Percentiles rank a stretch among this genome's conserved stretches.
Conservation (phyloP, 2,797 vertebrate species). For the Argentina silus region DNA sequence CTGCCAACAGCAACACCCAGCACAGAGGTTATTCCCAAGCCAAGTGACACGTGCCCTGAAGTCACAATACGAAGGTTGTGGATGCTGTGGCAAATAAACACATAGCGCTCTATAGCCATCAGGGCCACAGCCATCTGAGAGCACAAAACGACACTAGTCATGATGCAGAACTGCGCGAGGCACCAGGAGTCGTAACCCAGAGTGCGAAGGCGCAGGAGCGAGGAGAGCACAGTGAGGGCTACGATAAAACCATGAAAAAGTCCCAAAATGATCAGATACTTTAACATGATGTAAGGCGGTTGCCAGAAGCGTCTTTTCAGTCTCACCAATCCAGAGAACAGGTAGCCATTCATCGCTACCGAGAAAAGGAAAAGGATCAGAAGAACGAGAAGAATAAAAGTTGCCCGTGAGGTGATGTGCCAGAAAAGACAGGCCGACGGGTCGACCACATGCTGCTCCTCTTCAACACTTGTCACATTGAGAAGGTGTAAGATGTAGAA, state of each 20-base stretch:
- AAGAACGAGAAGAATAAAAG: no score
- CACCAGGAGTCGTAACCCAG: neutral
- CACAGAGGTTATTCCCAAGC: neutral
- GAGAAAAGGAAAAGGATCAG: neutral
- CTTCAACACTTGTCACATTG: neutral
- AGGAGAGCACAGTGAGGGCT: neutral
- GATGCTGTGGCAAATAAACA: conserved; percentile 1
- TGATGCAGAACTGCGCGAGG: neutral
- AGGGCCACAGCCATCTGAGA: neutral
- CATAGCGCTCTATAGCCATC: neutral
- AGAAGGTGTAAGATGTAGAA: neutral
- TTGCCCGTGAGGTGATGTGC: neutral
- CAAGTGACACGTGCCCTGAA: neutral
- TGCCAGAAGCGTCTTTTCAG: neutral
- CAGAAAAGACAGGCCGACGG: neutral
- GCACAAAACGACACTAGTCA: neutral
- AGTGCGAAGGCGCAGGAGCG: neutral
- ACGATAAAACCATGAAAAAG: neutral
- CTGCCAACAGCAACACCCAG: neutral
- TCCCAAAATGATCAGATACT: neutral
- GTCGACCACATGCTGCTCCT: neutral
- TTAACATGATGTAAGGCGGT: neutral
- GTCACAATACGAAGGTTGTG: neutral
- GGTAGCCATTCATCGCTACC: neutral
- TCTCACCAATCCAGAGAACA: neutral